phyloP scores from a whole-genome alignment of 1,140 invertebrate species.

The Ruditapes philippinarum region DNA sequence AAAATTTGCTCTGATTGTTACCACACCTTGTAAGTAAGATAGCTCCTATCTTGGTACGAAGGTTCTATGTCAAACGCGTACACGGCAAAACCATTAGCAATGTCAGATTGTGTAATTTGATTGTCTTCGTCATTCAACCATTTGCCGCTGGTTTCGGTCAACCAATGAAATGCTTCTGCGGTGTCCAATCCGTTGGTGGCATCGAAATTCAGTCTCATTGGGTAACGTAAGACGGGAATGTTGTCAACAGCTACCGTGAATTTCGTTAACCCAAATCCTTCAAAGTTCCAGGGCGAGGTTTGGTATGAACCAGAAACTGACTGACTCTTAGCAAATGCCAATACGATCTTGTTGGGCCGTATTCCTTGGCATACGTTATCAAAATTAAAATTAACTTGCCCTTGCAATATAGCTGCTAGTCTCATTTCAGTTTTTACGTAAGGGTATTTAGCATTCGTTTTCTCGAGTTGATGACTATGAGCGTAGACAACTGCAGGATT shows the following conservation, averaged over 20 bases:
- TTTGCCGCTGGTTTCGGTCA: constrained; percentile 63
- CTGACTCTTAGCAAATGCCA: constrained; percentile 55
- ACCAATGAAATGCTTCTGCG: constrained; percentile 6
- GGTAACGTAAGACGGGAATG: constrained; percentile 51
- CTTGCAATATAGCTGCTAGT: constrained; percentile 46
- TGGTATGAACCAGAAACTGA: constrained; percentile 40
- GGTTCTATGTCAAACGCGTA: constrained; percentile 49
- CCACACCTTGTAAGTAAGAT: neutral
- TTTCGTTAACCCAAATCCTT: constrained; percentile 45
- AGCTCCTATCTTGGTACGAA: neutral
- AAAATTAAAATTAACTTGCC: constrained; percentile 46
- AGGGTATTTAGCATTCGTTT: constrained; percentile 57
- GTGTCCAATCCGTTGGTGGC: neutral
- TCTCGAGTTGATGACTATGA: constrained; percentile 47
- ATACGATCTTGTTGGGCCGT: constrained; percentile 59
- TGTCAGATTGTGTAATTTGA: constrained; percentile 41
- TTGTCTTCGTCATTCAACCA: constrained; percentile 60
- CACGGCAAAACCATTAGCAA: constrained; percentile 45
- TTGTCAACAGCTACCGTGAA: constrained; percentile 48
- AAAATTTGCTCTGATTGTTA: neutral
- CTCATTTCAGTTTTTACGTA: constrained; percentile 43
- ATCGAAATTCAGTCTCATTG: constrained; percentile 36
- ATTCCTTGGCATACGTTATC: constrained; percentile 58
- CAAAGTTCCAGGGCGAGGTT: constrained; percentile 58
- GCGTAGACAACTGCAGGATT: constrained; percentile 48